Evolutionary conservation across 1,140 invertebrate species (phyloP), one percentile per base, ranked within the genome.

Genomic region (Epicauta chinensis): DNA sequence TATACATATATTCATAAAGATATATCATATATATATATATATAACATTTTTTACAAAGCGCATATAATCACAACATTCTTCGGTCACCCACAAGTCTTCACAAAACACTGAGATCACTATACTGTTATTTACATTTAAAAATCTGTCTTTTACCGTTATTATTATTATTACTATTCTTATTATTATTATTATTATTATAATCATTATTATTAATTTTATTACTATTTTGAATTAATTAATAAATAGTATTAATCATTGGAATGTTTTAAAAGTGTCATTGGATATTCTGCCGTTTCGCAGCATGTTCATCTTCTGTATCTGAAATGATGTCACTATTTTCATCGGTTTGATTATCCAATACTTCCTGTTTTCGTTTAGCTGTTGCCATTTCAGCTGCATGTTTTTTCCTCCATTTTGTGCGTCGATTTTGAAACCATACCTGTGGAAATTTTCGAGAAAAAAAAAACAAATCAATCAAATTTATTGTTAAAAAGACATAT

Each of bases 401-500:
- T 71, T 95, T 95, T 81, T 99, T 99, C 65, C 97, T 79, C 96
- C 96, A 98, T 80, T 99, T 99, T 62, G 96, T 99, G 68, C 97
- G 79, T 71, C 97, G 82, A 74, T 99, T 99, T 77, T 99, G 97
- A 77, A 99, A 99, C 97, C 97, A 99, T 34, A 99, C 97, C 96
- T 99, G 81, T 34, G 80, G 81, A 59, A n/a, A n/a, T n/a, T n/a
- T n/a, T n/a, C n/a, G n/a, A n/a, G n/a, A n/a, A n/a, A n/a, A n/a
- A n/a, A n/a, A n/a, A n/a, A n/a, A n/a, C n/a, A n/a, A n/a, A n/a
- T n/a, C n/a, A n/a, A n/a, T n/a, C n/a, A n/a, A n/a, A n/a, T n/a
- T n/a, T n/a, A n/a, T n/a, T n/a, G n/a, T n/a, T n/a, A n/a, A n/a
- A n/a, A n/a, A n/a, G n/a, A n/a, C n/a, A n/a, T n/a, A n/a, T n/a